phyloP scores from a whole-genome alignment of 2,888 invertebrate species.

The Pomacea canaliculata region DNA sequence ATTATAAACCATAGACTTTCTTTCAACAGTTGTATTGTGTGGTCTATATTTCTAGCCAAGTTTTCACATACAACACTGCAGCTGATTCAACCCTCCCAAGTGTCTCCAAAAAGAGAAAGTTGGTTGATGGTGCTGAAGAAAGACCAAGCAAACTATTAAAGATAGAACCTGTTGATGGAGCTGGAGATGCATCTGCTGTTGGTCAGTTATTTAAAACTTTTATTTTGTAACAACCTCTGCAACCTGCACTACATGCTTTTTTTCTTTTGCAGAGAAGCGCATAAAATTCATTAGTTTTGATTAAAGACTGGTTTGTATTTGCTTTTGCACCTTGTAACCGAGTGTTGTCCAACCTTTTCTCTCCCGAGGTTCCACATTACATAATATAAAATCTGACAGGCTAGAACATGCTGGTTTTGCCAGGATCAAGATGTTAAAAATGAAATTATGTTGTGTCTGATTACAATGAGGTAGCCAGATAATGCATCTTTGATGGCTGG shows the following conservation, averaged over 20 bases:
- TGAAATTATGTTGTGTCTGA: too few species aligned
- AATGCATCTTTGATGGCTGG: too few species aligned
- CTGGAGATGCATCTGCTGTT: constrained; percentile 9
- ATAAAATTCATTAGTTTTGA: too few species aligned
- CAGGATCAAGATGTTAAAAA: neutral
- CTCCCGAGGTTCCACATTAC: too few species aligned
- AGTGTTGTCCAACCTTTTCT: too few species aligned
- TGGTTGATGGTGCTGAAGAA: constrained; percentile 38
- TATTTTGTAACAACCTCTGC: too few species aligned
- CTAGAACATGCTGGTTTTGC: neutral
- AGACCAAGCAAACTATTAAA: constrained; percentile 37
- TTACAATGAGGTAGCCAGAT: too few species aligned
- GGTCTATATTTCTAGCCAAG: constrained; percentile 76
- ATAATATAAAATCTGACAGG: too few species aligned
- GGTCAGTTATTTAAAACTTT: neutral
- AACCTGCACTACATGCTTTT: too few species aligned
- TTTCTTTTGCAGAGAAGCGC: too few species aligned
- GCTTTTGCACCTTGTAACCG: too few species aligned
- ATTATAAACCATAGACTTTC: neutral
- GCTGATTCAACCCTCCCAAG: constrained; percentile 85
- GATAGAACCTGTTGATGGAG: constrained; percentile 15
- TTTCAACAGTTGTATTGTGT: neutral
- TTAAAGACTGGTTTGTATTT: too few species aligned
- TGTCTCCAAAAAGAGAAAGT: constrained; percentile 60
- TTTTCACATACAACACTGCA: constrained; percentile 82